A percentile compares a stretch with the other conserved stretches of the same genome.
Conservation (phyloP, 2,888 invertebrate genomes). For the Chrysina gloriosa region DNA sequence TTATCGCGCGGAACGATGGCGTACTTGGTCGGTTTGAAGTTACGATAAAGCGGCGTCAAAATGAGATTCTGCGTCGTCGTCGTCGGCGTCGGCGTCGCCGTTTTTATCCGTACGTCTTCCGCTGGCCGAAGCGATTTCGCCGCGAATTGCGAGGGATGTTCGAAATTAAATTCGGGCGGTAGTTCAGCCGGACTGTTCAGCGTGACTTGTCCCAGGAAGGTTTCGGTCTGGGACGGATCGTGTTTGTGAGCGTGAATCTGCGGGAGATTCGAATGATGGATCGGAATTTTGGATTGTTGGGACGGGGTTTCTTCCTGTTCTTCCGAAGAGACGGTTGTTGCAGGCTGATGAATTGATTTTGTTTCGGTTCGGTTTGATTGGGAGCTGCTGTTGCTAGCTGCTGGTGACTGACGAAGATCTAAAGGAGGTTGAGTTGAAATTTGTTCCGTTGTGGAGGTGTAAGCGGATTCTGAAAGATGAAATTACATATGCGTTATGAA, state of each 20-base stretch:
- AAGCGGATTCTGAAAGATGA: too few species aligned
- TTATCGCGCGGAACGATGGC: conserved; percentile 12
- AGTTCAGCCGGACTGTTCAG: conserved; percentile 72
- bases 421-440: too few species aligned
- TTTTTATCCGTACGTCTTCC: background rate
- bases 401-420: too few species aligned
- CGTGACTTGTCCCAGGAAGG: conserved; percentile 73
- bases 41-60: conserved; percentile 1
- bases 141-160: background rate
- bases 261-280: conserved; percentile 65
- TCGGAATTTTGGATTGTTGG: background rate
- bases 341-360: too few species aligned
- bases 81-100: background rate
- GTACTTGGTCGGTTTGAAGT: conserved; percentile 1
- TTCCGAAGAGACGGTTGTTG: too few species aligned
- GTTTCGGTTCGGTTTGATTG: too few species aligned
- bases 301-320: too few species aligned
- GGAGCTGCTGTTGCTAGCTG: too few species aligned
- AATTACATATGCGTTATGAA: too few species aligned
- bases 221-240: conserved; percentile 73
- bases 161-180: conserved; percentile 50
- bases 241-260: conserved; percentile 69
- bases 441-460: too few species aligned
- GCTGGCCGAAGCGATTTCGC: background rate
- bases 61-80: background rate